Evolutionary conservation across 2,888 invertebrate genomes (phyloP), one percentile per base, ranked within the genome.

Genomic region (Pseudococcus viburni): DNA sequence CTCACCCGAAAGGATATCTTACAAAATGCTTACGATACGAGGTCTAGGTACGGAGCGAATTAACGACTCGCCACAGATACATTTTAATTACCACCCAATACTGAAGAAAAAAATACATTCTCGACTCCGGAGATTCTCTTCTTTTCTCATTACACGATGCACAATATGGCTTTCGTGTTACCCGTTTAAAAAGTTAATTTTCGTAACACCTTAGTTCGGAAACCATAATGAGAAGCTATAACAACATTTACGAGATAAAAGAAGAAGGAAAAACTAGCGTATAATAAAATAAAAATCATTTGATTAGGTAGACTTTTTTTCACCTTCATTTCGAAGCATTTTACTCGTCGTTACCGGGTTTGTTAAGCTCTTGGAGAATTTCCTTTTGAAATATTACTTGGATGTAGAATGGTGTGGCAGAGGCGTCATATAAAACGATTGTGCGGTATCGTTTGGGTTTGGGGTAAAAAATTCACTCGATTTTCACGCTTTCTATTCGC

Each of bases 41-140:
- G 22, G 3, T 64, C 22, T 19, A 9, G 12, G 22, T 64, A 22
- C 11, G 42, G 1, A 77, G 80, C 80, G n/a, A 83, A 83, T 83
- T 83, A 83, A 83, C 33, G 46, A 19, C 46, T 83, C 9, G 19
- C 46, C 46, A 7, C 17, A 19, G 46, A 26, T 15, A 83, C 46
- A 83, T 83, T 83, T 83, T 83, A 83, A 83, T 83, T 83, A 83
- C 46, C 80, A 46, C 46, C 39, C 80, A 46, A 83, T 83, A 46
- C 80, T 1, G 46, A 8, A 22, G 9, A 46, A 46, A 22, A 73
- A 39, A 73, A 77, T 15, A 39, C 17, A 33, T 33, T 1, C 73
- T 77, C 77, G 39, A 39, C 39, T 77, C 12, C 2, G 9, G n/a
- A 42, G 39, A 77, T 77, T 77, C 19, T 39, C 39, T 77, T 73